phyloP scores from a whole-genome alignment of 2,888 invertebrate genomes.

The Oligia latruncula region DNA sequence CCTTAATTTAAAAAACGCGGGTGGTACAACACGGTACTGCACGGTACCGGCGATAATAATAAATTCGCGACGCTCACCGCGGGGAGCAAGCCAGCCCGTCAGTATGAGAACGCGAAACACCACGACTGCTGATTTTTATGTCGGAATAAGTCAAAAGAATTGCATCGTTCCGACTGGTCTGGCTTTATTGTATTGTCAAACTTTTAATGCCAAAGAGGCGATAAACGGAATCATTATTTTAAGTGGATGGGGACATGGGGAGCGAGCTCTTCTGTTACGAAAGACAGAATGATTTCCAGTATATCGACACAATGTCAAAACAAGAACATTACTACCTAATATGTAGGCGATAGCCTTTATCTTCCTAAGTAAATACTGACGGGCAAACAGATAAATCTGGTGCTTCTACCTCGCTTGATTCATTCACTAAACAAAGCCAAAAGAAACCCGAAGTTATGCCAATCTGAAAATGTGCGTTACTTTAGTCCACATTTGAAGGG shows the following conservation, averaged over 20 bases:
- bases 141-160: constrained; percentile 32
- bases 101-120: constrained; percentile 12
- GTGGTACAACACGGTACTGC: constrained; percentile 23
- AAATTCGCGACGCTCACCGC: constrained; percentile 43
- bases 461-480: background rate
- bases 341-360: background rate
- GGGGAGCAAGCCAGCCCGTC: constrained; percentile 26
- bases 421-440: background rate
- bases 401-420: background rate
- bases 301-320: too few species aligned
- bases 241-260: constrained; percentile 3
- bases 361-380: too few species aligned
- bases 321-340: background rate
- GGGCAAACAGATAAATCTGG: background rate
- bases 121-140: constrained; percentile 41
- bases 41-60: constrained; percentile 19
- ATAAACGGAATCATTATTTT: constrained; percentile 26
- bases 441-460: background rate
- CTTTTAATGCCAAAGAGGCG: constrained; percentile 16
- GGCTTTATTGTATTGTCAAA: constrained; percentile 20
- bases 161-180: constrained; percentile 13
- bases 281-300: background rate
- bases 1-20: constrained; percentile 9
- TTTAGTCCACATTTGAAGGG: background rate
- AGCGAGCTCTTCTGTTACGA: background rate